Percentiles rank a stretch among this genome's conserved stretches.
Conservation (phyloP, 2,113 vertebrate genomes). For the Chrysochloris asiatica region DNA sequence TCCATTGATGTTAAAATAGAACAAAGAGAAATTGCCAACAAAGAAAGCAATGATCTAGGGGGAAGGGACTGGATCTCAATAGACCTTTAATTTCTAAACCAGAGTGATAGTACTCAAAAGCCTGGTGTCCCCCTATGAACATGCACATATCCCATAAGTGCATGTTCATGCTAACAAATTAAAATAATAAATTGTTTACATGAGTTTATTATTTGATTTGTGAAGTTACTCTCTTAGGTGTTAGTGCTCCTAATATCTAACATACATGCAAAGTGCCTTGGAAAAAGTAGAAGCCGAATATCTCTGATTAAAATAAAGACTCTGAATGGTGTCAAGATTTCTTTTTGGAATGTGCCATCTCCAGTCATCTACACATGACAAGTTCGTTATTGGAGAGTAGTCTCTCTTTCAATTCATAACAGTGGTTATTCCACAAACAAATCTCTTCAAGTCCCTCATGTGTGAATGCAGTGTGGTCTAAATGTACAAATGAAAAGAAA, state of each 20-base stretch:
- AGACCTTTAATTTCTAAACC: conserved; percentile 78
- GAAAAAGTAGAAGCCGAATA: conserved; percentile 72
- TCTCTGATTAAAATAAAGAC: conserved; percentile 73
- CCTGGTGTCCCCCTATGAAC: neutral
- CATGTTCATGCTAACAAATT: conserved; percentile 17
- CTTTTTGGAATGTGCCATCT: neutral
- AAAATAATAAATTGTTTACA: conserved; percentile 53
- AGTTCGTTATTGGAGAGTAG: neutral
- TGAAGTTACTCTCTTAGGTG: conserved; percentile 32
- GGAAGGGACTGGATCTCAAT: conserved; percentile 69
- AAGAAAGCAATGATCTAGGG: conserved; percentile 77
- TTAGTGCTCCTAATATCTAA: conserved; percentile 51
- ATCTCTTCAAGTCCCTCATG: neutral
- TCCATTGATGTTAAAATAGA: conserved; percentile 79
- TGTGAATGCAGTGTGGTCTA: neutral
- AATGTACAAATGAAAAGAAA: neutral
- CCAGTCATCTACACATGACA: neutral
- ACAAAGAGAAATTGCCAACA: conserved; percentile 83
- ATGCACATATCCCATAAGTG: neutral
- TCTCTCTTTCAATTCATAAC: neutral
- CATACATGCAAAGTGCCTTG: conserved; percentile 70
- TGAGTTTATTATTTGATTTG: conserved; percentile 67
- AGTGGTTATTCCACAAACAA: neutral
- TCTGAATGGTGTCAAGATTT: conserved; percentile 69
- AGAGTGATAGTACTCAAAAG: conserved; percentile 66